Percentiles rank a stretch among this genome's conserved stretches.
These are phyloP conservation scores for Corythoichthys haematopterus DNA, from an alignment of 2,113 vertebrate genomes.

Conservation along the genomic window DNA sequence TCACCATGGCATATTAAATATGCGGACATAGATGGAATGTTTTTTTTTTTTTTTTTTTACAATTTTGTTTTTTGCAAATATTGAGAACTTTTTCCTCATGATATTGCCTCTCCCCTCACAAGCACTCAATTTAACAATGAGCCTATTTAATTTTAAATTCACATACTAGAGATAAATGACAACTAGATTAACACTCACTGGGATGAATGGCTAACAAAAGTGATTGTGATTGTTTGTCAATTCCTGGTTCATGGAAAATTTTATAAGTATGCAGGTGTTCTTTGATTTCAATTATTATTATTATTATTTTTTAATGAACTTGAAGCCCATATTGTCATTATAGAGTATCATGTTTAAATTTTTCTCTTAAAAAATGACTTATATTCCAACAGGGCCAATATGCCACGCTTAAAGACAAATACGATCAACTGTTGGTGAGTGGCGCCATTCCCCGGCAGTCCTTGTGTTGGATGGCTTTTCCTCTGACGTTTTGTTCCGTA, in stretches of 20 bases:
- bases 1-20: no score
- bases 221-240: background rate
- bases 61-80: no score
- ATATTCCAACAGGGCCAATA: conserved; percentile 63
- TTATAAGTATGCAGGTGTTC: no score
- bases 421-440: conserved; percentile 81
- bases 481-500: background rate
- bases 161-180: background rate
- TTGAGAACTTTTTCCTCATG: background rate
- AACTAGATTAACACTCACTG: background rate
- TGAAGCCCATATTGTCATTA: no score
- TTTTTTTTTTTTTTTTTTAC: no score
- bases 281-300: no score
- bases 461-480: background rate
- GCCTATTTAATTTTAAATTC: background rate
- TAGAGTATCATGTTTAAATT: no score
- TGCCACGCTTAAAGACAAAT: conserved; percentile 71
- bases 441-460: background rate
- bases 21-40: no score
- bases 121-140: background rate
- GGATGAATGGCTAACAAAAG: background rate
- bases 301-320: no score
- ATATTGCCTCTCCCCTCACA: background rate
- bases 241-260: background rate
- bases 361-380: no score